Conservation (phyloP, 2,797 vertebrate species). For the Poecilia wingei region DNA sequence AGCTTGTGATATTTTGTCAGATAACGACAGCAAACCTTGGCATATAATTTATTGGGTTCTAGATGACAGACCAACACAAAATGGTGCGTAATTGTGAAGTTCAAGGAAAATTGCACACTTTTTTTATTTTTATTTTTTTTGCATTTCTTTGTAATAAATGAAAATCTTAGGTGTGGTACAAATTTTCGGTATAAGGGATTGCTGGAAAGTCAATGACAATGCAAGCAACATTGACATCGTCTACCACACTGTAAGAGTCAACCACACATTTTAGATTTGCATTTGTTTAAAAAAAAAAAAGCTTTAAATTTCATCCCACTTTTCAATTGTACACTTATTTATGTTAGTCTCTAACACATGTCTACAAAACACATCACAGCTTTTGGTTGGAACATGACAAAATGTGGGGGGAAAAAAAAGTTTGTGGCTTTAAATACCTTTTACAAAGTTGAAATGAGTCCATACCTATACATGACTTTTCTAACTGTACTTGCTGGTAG, state of each 20-base stretch:
- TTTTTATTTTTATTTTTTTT: background rate
- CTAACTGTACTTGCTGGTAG: slow-evolving; percentile 43
- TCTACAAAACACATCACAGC: background rate
- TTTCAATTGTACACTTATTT: background rate
- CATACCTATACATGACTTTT: slow-evolving; percentile 21
- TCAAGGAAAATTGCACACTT: background rate
- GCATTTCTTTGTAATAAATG: no score
- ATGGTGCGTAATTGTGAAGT: background rate
- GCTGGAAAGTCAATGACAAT: no score
- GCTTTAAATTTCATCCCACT: background rate
- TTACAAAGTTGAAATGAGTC: slow-evolving; percentile 1
- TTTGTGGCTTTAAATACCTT: background rate
- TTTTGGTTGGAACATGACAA: background rate
- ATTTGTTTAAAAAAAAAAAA: background rate
- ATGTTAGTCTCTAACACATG: background rate
- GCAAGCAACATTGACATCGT: no score
- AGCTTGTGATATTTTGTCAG: background rate
- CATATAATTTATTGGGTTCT: background rate
- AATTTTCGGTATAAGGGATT: no score
- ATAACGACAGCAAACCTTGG: background rate
- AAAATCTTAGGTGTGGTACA: no score
- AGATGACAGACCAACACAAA: background rate
- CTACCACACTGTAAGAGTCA: no score
- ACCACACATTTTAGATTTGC: background rate
- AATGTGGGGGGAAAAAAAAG: background rate